A percentile compares a stretch with the other conserved stretches of the same genome.
These are phyloP conservation scores for Dasyurus viverrinus DNA, from an alignment of 2,113 vertebrate genomes.

Conservation along the genomic window DNA sequence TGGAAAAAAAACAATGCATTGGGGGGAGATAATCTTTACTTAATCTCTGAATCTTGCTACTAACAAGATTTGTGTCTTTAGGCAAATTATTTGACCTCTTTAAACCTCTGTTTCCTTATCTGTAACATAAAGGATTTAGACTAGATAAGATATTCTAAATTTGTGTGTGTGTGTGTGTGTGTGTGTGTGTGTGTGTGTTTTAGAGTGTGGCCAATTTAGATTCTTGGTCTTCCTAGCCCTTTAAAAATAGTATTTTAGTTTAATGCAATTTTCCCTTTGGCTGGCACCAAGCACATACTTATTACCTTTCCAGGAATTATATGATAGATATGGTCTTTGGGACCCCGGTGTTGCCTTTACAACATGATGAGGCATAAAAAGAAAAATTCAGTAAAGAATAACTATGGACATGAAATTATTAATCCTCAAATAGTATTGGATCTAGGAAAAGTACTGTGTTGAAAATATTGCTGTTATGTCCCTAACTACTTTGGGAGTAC, in stretches of 20 bases:
- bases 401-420: background rate
- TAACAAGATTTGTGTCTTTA: conserved; percentile 9
- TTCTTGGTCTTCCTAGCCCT: background rate
- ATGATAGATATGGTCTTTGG: background rate
- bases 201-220: background rate
- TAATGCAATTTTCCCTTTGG: too few species aligned
- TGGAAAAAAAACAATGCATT: too few species aligned
- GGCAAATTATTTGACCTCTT: background rate
- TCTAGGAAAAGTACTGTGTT: background rate
- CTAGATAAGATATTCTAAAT: too few species aligned
- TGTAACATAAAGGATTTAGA: background rate
- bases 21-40: too few species aligned
- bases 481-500: background rate
- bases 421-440: background rate
- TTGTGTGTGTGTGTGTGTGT: too few species aligned
- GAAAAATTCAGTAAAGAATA: background rate
- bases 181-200: too few species aligned
- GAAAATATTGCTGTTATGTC: background rate
- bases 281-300: background rate
- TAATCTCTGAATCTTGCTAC: background rate
- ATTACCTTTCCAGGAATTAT: background rate
- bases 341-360: background rate
- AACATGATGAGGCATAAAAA: background rate
- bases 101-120: conserved; percentile 7
- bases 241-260: too few species aligned